Evolutionary conservation across 2,888 invertebrate genomes (phyloP), one percentile per base, ranked within the genome.

Genomic region (Megastigmus dorsalis): DNA sequence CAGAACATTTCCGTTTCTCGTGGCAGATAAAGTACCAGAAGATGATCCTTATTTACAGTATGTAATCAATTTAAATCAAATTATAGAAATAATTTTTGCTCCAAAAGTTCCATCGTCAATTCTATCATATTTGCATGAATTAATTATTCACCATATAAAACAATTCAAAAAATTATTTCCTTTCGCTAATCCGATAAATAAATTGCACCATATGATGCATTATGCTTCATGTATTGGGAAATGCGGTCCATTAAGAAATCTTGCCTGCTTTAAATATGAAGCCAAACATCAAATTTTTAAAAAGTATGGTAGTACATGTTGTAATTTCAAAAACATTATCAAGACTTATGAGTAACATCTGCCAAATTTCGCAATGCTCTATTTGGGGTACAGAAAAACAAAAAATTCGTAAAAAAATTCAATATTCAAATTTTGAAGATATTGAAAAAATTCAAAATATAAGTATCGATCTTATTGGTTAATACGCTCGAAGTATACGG

Each of bases 61-160:
- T 15, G 3, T 54, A 13, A n/a, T 54, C 3, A 33, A 54, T 30
- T 62, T 76, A 18, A 66, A 76, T 41, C 30, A 54, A 68, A 76
- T 76, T 18, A 70, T 52, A 50, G 74, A 76, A 70, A 70, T 76
- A 28, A 59, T 75, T 15, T 70, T 76, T 36, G 63, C 74, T 7
- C 76, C 76, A 18, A 75, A 57, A 63, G 3, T 54, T 54, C 33
- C 54, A 72, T 48, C 26, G 67, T 77, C 55, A 72, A 59, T 33
- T 23, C n/a, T 57, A 48, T 18, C 48, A 15, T 48, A 68, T 36
- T 28, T 68, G 13, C 10, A 52, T 2, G 36, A 38, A 9, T 15
- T 65, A n/a, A 52, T 65, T 28, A 38, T n/a, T 3, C 2, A 52
- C 13, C 65, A 65, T 7, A 15, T 28, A 18, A 4, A 65, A 5